Base-by-base conservation (phyloP, 2,888 invertebrate genomes). In the Bhutanitis thaidina region DNA sequence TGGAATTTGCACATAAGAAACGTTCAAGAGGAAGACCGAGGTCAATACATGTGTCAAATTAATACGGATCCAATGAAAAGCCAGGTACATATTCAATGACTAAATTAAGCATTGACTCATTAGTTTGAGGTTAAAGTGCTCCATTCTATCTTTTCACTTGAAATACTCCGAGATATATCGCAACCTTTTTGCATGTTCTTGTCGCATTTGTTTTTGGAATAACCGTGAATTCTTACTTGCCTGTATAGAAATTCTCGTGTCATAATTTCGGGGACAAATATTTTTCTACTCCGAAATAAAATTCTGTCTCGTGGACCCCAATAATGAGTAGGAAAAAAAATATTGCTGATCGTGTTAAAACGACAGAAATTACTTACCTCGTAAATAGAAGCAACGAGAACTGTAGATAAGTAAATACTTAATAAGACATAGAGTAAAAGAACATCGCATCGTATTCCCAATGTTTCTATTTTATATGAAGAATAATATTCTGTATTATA, bases 11-110 rank as follows among this genome's bases (percentile, higher is more conserved):
- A 96, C 80, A 96, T 98, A 73, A 94, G 93, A 69, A 93, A 94
- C 64, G 94, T 95, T 1, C 94, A 95, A 68, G 95, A 95, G 73
- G 96, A 96, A 71, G 97, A 98, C 80, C 92, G 94, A 43, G 97
- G 97, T 27, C 93, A 94, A 64, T 97, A 97, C 86, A 97, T 97
- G 96, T 97, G 97, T 82, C 97, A 97, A 88, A 94, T 97, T 70
- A 97, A 97, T 89, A 97, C 97, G 14, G 96, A 96, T 83, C 97
- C 97, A 0, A 97, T 97, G 97, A 95, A 95, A 83, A 96, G 95
- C 80, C 97, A 97, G 93, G 95, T 97, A 87, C 8, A 46, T 43
- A 39, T 39, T 29, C 7, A 30, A 12, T 39, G 39, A 16, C 35
- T 39, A 9, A 2, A 29, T 35, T 8, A 20, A 34, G 7, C 3